Base-by-base conservation (phyloP, 1,140 invertebrate species). In the Eciton burchellii region DNA sequence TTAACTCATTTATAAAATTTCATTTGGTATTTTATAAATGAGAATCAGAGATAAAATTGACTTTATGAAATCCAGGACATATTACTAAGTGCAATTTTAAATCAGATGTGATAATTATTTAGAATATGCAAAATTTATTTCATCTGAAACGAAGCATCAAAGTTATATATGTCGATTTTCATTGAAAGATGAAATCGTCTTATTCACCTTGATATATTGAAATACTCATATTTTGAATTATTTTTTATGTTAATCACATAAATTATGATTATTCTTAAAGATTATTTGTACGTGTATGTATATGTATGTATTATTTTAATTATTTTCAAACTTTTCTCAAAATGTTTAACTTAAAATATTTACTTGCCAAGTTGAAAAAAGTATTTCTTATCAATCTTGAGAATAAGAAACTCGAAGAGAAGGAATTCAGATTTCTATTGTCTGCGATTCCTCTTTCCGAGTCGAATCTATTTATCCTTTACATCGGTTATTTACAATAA, bases 401-500 rank as follows among this genome's bases (percentile, higher is more conserved):
- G 12, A 14, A 56, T 3, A n/a, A 11, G 26, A 41, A 56, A 6
- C 3, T 71, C 49, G 12, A 21, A 24, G 16, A 70, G 5, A 70
- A 70, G 49, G 45, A 19, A 14, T 3, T 4, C 52, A 16, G 19
- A 4, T 26, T 14, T 59, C 24, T 24, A 24, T 35, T 47, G 35
- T 21, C 52, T 52, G 41, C 70, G 57, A 3, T 35, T 72, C 1
- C 16, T 72, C 52, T 43, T 57, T 0, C 4, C 11, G 12, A 72
- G 41, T 6, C 21, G 43, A 41, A n/a, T 73, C 3, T 16, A 62
- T 65, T 65, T 65, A 65, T 19, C 16, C n/a, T 74, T 21, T n/a
- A 26, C n/a, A 49, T 68, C 29, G 49, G 56, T 9, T 11, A 43
- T 41, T 52, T 29, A 21, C 60, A 41, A 41, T 35, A 35, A 26